Evolutionary conservation across 2,888 invertebrate genomes (phyloP), one percentile per base, ranked within the genome.

Genomic region (Anoncus sp.): DNA sequence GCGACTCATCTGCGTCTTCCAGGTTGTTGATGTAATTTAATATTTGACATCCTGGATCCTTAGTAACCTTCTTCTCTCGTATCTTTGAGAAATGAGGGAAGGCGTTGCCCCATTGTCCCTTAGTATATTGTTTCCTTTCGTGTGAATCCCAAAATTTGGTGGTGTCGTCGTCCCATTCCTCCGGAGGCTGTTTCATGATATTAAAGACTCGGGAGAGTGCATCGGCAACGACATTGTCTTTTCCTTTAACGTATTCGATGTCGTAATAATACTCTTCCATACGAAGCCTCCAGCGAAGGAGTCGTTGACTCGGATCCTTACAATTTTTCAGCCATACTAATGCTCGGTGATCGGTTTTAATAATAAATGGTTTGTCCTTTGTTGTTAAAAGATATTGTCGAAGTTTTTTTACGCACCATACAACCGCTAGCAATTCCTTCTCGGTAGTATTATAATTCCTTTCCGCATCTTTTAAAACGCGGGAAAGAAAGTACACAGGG

Each of bases 291-390:
- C n/a, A n/a, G n/a, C n/a, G n/a, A n/a, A n/a, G n/a, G n/a, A n/a
- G n/a, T 71, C 51, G n/a, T n/a, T n/a, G n/a, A n/a, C n/a, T n/a
- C n/a, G n/a, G n/a, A n/a, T n/a, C n/a, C n/a, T n/a, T n/a, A 12
- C 43, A 35, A 22, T 87, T 67, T 85, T 63, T 72, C 3, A 72
- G 31, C 81, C 76, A 78, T 2, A 75, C 59, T 0, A 80, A 27
- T 5, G 76, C 74, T n/a, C n/a, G n/a, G n/a, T n/a, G n/a, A n/a
- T n/a, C n/a, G n/a, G n/a, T n/a, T n/a, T n/a, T n/a, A n/a, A 81
- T 71, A 9, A 63, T 14, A 77, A 47, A 67, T 88, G 53, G 49
- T 49, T 49, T 49, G 5, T 49, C 49, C 5, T 49, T 10, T 2
- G 49, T 49, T 10, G 49, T 49, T 5, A 49, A n/a, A 1, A 49